Evolutionary conservation across 2,113 vertebrate species (phyloP).

Genomic region (Chrysochloris asiatica): DNA sequence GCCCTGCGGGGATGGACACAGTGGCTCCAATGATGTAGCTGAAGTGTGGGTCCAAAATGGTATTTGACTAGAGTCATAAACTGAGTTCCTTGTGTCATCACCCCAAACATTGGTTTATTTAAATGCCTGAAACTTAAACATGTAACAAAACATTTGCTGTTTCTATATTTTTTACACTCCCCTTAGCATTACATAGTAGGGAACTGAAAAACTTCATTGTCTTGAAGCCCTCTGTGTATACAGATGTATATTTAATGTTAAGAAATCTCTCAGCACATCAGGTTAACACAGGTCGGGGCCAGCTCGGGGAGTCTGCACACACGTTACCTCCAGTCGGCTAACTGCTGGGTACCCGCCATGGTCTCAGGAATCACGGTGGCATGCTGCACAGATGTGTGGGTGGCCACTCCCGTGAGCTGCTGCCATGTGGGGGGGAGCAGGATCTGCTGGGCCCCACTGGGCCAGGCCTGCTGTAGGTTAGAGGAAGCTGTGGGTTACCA

Average conservation of each 20-base stretch:
- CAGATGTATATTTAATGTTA: background rate
- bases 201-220: too few species aligned
- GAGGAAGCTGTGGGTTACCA: constrained; percentile 41
- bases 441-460: constrained; percentile 97
- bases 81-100: too few species aligned
- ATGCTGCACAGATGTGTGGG: constrained; percentile 97
- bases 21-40: too few species aligned
- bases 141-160: background rate
- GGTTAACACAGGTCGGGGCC: background rate
- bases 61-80: background rate
- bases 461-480: constrained; percentile 94
- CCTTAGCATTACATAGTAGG: too few species aligned
- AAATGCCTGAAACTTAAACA: too few species aligned
- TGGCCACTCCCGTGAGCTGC: constrained; percentile 93
- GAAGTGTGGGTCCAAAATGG: constrained; percentile 8
- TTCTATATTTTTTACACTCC: too few species aligned
- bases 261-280: background rate
- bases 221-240: too few species aligned
- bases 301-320: background rate
- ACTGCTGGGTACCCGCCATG: constrained; percentile 94
- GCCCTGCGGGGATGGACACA: background rate
- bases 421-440: constrained; percentile 97
- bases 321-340: constrained; percentile 96
- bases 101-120: too few species aligned
- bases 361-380: constrained; percentile 95